A percentile compares a stretch with the other conserved stretches of the same genome.
Evolutionary conservation across 2,113 vertebrate genomes (phyloP).

Genomic region (Irena cyanogastra): DNA sequence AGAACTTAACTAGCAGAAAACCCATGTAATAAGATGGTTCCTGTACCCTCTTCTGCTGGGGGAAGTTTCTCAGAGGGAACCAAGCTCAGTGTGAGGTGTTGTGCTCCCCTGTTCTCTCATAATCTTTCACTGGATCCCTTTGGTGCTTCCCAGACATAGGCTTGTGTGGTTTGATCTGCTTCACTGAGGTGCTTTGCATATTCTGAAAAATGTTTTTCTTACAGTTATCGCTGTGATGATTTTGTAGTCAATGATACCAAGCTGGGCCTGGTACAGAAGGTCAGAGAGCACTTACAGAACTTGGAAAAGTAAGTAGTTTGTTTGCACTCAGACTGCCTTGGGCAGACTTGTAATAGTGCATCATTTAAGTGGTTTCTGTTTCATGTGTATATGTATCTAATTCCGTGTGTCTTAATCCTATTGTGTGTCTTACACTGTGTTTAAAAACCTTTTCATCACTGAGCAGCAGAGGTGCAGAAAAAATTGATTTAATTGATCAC

Average conservation of each 20-base stretch:
- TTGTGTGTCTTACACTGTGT: background rate
- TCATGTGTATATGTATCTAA: background rate
- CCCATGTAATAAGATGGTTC: background rate
- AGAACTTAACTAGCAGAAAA: background rate
- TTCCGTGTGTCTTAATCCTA: background rate
- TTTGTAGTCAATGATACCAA: slow-evolving; percentile 98
- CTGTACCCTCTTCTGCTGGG: background rate
- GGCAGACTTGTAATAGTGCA: background rate
- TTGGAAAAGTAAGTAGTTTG: slow-evolving; percentile 90
- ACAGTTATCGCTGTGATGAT: slow-evolving; percentile 97
- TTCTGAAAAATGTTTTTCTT: slow-evolving; percentile 47
- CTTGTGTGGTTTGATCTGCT: background rate
- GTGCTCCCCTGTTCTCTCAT: background rate
- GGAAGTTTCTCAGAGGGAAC: background rate
- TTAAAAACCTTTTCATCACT: background rate
- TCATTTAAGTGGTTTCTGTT: background rate
- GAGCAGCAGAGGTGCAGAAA: background rate
- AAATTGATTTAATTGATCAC: background rate
- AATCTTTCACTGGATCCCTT: background rate
- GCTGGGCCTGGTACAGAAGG: slow-evolving; percentile 90
- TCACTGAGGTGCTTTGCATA: background rate
- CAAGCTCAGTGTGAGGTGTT: background rate
- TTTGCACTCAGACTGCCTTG: background rate
- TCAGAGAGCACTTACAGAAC: slow-evolving; percentile 94
- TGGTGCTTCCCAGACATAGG: background rate